Evolutionary conservation across 2,797 vertebrate species (phyloP), one percentile per base, ranked within the genome.

Genomic region (Tiaroga cobitis): DNA sequence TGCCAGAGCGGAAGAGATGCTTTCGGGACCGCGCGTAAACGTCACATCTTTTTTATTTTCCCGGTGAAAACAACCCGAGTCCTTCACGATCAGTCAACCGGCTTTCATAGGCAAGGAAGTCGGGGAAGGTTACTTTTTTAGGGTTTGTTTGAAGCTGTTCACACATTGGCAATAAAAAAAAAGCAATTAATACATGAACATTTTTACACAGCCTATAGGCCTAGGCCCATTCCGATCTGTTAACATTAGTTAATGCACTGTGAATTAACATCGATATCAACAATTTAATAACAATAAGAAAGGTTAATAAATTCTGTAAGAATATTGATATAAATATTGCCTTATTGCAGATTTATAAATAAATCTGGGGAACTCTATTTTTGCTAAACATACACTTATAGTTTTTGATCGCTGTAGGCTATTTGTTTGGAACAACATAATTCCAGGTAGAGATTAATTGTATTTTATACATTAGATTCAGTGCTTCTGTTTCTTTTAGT

Each of bases 361-460:
- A 59, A 5, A 59, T 13, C 0, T n/a, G 56, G 56, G 56, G 4
- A 11, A 59, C 5, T 26, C 8, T 21, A 21, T 21, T 21, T 54
- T 19, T 19, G 16, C 18, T 51, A 51, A 51, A 51, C 5, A 51
- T 7, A 19, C 18, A 51, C 5, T 51, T 13, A 5, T n/a, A 59
- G 24, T 26, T 59, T 59, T 59, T 59, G 24, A 59, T 11, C 24
- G 1, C 2, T n/a, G 24, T n/a, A 46, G 13, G 43, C 13, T 11
- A 59, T 59, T 4, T 11, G 4, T 26, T 46, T 75, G 8, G 1
- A 29, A 73, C 7, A 29, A 46, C 7, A 46, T 26, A 8, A 26
- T 37, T 67, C 1, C 32, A 37, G 15, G 2, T 18, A 8, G 16
- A 46, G 15, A 26, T 9, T 0, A 0, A 26, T 72, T 16, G 5